Conservation (phyloP, 2,797 vertebrate genomes). For the Phaenicophaeus curvirostris region DNA sequence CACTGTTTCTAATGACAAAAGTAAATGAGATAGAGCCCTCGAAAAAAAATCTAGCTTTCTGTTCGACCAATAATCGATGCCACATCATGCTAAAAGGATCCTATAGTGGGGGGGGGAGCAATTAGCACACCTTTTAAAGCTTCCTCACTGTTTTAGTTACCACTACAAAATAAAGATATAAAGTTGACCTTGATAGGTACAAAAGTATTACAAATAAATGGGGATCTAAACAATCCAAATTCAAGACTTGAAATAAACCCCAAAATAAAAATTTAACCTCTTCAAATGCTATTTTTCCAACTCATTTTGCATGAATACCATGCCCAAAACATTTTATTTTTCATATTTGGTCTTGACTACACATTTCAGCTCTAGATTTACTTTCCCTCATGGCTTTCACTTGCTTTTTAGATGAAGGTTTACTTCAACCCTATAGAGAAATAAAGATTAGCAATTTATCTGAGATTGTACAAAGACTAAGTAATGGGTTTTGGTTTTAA, state of each 20-base stretch:
- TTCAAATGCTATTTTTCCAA: neutral
- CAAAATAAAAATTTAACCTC: neutral
- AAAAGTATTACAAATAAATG: neutral
- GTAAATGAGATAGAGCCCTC: neutral
- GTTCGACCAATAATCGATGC: neutral
- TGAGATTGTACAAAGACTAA: neutral
- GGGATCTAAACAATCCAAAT: neutral
- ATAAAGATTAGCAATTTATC: neutral
- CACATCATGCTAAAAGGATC: neutral
- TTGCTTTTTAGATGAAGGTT: neutral
- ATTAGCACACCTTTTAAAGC: neutral
- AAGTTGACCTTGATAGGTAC: neutral
- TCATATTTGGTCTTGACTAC: neutral
- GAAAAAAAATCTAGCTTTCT: neutral
- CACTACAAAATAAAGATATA: neutral
- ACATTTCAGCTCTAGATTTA: neutral
- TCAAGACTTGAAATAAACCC: neutral
- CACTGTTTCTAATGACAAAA: neutral
- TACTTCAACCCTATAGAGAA: neutral
- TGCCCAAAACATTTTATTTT: neutral
- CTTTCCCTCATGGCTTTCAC: neutral
- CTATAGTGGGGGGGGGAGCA: neutral
- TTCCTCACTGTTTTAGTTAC: neutral
- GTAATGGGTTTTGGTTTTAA: neutral
- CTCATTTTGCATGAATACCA: neutral